Evolutionary conservation across 1,140 invertebrate genomes (phyloP), one percentile per base, ranked within the genome.

Genomic region (Arctopsyche grandis): DNA sequence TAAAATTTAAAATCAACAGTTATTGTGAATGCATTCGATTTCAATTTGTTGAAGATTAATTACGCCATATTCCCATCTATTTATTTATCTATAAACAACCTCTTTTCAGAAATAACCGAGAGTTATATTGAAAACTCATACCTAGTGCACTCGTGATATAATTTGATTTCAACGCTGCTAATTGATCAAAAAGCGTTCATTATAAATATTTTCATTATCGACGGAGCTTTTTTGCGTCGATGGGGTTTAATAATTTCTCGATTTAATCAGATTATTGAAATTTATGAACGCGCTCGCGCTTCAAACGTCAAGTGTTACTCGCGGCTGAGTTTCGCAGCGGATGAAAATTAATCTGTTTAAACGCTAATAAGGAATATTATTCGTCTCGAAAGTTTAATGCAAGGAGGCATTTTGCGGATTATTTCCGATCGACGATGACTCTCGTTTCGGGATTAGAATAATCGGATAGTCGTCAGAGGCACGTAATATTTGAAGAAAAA

Each of bases 331-430:
- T 52, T 52, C n/a, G 63, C n/a, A 60, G 9, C 9, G 56, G 56
- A 60, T 19, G 56, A 29, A 66, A 66, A 66, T 66, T 66, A 66
- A 66, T 66, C 63, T 29, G 21, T 66, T 66, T 66, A 66, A 66
- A 24, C 58, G 58, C 48, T 52, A 52, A 52, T 52, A 24, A 60
- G 58, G 58, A 26, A 29, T 26, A 26, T 24, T 26, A 26, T 10
- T 66, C 63, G 9, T 26, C 63, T 26, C 63, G 63, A 66, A 66
- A 22, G 63, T 21, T 66, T 66, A 66, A 66, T 66, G 9, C 63
- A 5, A 26, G 9, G 63, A 24, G 24, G 63, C 63, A 22, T 66
- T 66, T 24, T 22, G 24, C 63, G 63, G 63, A 66, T 66, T 0
- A 66, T 66, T 22, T 66, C 24, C 22, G 63, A 26, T 26, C 63